Percentiles rank a stretch among this genome's conserved stretches.
Evolutionary conservation across 2,797 vertebrate species (phyloP).

Genomic region (Morus bassanus): DNA sequence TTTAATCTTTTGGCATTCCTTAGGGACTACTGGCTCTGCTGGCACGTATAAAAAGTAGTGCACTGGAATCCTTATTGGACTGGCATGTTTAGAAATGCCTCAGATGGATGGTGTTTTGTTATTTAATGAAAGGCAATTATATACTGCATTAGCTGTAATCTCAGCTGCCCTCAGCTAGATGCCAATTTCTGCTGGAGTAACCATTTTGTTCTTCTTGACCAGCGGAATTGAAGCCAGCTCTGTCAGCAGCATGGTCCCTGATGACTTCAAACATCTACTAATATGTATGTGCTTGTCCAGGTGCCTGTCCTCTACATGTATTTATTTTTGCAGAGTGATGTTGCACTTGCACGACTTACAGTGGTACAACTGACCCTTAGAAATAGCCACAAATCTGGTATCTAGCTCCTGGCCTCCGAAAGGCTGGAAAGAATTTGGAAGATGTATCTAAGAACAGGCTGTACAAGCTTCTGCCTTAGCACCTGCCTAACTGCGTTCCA

Average conservation of each 20-base stretch:
- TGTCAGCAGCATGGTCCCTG: neutral
- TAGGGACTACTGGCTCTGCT: conserved; percentile 35
- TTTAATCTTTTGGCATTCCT: conserved; percentile 53
- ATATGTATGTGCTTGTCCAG: neutral
- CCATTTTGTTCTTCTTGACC: neutral
- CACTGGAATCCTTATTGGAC: conserved; percentile 41
- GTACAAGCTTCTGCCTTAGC: neutral
- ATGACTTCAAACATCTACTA: neutral
- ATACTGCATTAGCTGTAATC: conserved; percentile 44
- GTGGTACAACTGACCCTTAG: neutral
- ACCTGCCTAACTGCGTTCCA: neutral
- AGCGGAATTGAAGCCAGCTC: neutral
- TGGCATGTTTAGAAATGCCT: conserved; percentile 50
- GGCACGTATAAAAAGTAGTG: neutral
- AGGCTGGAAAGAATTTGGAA: neutral
- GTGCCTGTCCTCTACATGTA: neutral
- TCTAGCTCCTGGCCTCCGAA: neutral
- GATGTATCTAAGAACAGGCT: neutral
- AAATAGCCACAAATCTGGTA: neutral
- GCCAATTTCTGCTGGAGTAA: conserved; percentile 17
- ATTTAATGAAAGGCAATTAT: conserved; percentile 58
- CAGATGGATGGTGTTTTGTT: conserved; percentile 52
- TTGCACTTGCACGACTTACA: fast-evolving
- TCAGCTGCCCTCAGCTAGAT: conserved; percentile 40
- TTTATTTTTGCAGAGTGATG: neutral